Percentiles rank a stretch among this genome's conserved stretches.
Evolutionary conservation across 2,888 invertebrate species (phyloP).

Genomic region (Mesoligia furuncula): DNA sequence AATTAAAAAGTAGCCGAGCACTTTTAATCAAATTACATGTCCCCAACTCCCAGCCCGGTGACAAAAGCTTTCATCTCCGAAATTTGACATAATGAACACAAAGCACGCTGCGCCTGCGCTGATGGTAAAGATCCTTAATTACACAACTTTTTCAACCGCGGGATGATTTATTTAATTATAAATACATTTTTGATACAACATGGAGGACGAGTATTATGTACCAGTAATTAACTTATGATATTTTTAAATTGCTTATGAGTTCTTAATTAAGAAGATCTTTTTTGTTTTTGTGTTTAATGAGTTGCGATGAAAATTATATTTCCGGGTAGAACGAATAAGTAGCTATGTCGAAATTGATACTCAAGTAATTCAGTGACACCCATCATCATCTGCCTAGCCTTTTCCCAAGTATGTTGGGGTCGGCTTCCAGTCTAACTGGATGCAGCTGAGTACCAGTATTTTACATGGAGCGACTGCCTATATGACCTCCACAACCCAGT

Average conservation of each 20-base stretch:
- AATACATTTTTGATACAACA: constrained; percentile 58
- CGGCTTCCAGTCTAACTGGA: no score
- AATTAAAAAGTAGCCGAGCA: neutral
- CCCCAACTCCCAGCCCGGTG: constrained; percentile 36
- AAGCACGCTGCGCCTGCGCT: constrained; percentile 23
- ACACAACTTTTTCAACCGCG: constrained; percentile 46
- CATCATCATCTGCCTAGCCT: no score
- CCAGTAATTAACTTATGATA: constrained; percentile 56
- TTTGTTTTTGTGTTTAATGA: constrained; percentile 31
- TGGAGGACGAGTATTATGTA: constrained; percentile 51
- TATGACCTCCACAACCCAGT: no score
- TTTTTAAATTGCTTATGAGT: constrained; percentile 54
- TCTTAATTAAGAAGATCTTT: constrained; percentile 55
- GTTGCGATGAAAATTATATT: constrained; percentile 40
- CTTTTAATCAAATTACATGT: constrained; percentile 1
- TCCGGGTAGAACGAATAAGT: constrained; percentile 24
- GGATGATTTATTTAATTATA: constrained; percentile 62
- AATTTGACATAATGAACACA: constrained; percentile 57
- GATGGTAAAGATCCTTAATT: constrained; percentile 45
- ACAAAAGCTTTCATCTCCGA: constrained; percentile 54
- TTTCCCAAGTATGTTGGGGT: no score
- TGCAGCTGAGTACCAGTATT: no score
- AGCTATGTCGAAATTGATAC: constrained; percentile 28
- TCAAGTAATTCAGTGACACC: constrained; percentile 1
- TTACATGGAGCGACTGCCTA: no score